Evolutionary conservation across 1,140 invertebrate species (phyloP).

Genomic region (Heterodera carotae): DNA sequence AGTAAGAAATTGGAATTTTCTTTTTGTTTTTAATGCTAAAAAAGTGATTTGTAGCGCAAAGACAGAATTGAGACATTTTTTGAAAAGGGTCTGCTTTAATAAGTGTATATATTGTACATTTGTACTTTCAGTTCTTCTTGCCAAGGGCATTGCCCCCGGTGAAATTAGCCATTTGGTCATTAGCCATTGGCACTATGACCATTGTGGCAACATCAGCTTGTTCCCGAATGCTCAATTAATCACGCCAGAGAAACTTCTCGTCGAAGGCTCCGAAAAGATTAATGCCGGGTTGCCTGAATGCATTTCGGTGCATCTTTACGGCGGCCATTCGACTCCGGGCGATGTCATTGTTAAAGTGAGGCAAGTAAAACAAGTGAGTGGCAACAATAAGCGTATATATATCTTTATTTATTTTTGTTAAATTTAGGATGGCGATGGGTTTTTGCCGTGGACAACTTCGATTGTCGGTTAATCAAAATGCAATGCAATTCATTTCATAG

Average conservation of each 20-base stretch:
- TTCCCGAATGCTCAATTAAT: constrained; percentile 27
- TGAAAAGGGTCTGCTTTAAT: too few relatives aligned
- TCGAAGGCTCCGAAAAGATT: not conserved
- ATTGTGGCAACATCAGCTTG: constrained; percentile 31
- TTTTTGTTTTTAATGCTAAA: not conserved
- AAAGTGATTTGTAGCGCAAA: not conserved
- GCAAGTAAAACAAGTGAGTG: not conserved
- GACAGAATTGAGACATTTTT: too few relatives aligned
- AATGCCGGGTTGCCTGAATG: not conserved
- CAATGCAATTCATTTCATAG: too few relatives aligned
- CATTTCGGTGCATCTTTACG: constrained; percentile 3
- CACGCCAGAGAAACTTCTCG: constrained; percentile 18
- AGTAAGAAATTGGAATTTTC: constrained; percentile 10
- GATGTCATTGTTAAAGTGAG: not conserved
- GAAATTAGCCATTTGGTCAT: constrained; percentile 31
- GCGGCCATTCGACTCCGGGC: not conserved
- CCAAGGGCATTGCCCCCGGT: not conserved
- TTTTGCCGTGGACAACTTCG: not conserved
- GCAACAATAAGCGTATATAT: not conserved
- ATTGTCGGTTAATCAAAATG: not conserved
- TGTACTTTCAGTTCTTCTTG: not conserved
- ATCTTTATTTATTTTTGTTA: not conserved
- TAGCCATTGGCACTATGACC: constrained; percentile 35
- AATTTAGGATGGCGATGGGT: not conserved
- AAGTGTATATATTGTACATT: not conserved